phyloP scores from a whole-genome alignment of 2,113 vertebrate species.

The Sinocyclocheilus grahami region DNA sequence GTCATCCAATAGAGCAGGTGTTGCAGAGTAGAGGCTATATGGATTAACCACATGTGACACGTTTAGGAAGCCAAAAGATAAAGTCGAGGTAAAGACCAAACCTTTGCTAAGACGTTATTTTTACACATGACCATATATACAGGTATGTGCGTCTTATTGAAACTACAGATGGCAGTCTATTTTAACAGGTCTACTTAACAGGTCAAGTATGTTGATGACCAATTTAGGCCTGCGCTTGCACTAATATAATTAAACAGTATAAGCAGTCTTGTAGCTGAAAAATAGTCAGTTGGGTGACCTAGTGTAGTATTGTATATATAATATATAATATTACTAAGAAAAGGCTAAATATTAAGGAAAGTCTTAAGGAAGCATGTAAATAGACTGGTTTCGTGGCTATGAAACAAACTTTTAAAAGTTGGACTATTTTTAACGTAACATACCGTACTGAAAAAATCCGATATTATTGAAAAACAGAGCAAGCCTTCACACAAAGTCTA shows the following conservation, averaged over 20 bases:
- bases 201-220: constrained; percentile 3
- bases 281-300: neutral
- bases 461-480: neutral
- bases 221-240: neutral
- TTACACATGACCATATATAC: constrained; percentile 15
- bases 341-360: neutral
- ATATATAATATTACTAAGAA: neutral
- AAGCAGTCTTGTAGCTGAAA: neutral
- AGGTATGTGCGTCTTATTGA: neutral
- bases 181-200: constrained; percentile 18
- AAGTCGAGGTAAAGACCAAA: constrained; percentile 6
- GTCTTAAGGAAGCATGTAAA: too few species aligned
- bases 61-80: constrained; percentile 23
- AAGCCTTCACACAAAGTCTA: neutral
- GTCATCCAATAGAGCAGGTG: neutral
- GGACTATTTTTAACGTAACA: neutral
- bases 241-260: constrained; percentile 4
- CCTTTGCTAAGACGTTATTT: constrained; percentile 25
- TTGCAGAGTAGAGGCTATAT: neutral
- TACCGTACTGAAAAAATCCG: neutral
- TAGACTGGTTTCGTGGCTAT: too few species aligned
- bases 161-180: constrained; percentile 34
- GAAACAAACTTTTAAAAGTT: neutral
- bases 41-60: constrained; percentile 38
- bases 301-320: neutral